These are phyloP conservation scores for Clepsis dumicolana DNA, from an alignment of 2,888 invertebrate species.

Conservation along the genomic window DNA sequence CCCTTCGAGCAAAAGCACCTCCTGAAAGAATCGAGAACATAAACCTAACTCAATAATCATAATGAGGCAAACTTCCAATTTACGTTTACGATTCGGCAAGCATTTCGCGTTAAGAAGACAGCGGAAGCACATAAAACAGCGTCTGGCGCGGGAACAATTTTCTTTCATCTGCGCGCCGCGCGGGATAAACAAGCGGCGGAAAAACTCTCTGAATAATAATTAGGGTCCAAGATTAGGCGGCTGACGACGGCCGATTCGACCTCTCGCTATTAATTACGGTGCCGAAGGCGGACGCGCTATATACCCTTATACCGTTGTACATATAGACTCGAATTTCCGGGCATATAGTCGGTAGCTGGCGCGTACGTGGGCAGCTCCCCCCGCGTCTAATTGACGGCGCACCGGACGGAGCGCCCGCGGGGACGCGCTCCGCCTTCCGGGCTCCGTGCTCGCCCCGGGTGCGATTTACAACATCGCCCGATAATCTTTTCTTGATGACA, in stretches of 20 bases:
- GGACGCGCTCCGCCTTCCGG: slow-evolving; percentile 75
- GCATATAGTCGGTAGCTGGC: slow-evolving; percentile 59
- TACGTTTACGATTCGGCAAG: slow-evolving; percentile 66
- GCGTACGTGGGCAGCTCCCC: slow-evolving; percentile 61
- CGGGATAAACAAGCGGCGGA: slow-evolving; percentile 58
- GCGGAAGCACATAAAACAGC: slow-evolving; percentile 51
- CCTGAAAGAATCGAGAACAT: slow-evolving; percentile 46
- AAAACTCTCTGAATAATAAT: slow-evolving; percentile 67
- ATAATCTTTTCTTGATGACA: slow-evolving; percentile 84
- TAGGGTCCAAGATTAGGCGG: slow-evolving; percentile 55
- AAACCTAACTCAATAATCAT: slow-evolving; percentile 53
- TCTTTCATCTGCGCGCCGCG: slow-evolving; percentile 62
- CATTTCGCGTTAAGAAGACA: slow-evolving; percentile 48
- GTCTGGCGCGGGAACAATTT: slow-evolving; percentile 49
- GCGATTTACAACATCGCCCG: slow-evolving; percentile 80
- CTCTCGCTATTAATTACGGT: slow-evolving; percentile 74
- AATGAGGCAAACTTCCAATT: slow-evolving; percentile 66
- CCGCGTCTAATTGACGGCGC: slow-evolving; percentile 82
- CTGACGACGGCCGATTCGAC: slow-evolving; percentile 58
- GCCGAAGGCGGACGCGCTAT: slow-evolving; percentile 59
- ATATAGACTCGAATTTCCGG: slow-evolving; percentile 79
- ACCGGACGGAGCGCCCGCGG: slow-evolving; percentile 77
- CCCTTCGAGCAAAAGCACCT: slow-evolving; percentile 23
- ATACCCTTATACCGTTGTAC: slow-evolving; percentile 47
- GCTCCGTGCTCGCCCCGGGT: slow-evolving; percentile 60